Evolutionary conservation across 2,888 invertebrate species (phyloP).

Genomic region (Eupithecia vulgata): DNA sequence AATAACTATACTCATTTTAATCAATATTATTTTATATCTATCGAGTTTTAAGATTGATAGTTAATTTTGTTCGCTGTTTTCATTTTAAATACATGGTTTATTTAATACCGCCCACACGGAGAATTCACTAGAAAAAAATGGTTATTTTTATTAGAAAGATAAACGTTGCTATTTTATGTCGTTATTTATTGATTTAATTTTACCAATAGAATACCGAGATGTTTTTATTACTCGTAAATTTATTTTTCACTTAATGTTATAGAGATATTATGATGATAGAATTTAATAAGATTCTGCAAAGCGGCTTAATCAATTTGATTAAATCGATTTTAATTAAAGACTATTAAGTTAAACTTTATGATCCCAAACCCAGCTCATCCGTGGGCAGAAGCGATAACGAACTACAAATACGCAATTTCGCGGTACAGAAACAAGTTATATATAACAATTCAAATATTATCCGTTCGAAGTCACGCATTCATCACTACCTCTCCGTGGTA

Average conservation of each 20-base stretch:
- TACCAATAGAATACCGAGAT: constrained; percentile 1
- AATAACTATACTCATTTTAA: constrained; percentile 38
- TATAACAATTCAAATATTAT: background rate
- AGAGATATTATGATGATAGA: background rate
- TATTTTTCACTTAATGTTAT: background rate
- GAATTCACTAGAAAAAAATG: constrained; percentile 11
- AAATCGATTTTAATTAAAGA: constrained; percentile 8
- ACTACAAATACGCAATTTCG: constrained; percentile 15
- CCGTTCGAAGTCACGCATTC: background rate
- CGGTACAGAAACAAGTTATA: background rate
- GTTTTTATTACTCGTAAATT: background rate
- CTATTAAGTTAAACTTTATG: constrained; percentile 3
- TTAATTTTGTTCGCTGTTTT: constrained; percentile 28
- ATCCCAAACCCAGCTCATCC: background rate
- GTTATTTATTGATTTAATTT: constrained; percentile 5
- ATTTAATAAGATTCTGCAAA: constrained; percentile 4
- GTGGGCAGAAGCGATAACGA: constrained; percentile 11
- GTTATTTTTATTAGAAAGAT: background rate
- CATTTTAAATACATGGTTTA: constrained; percentile 14
- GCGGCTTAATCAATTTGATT: constrained; percentile 4
- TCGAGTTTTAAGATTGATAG: constrained; percentile 38
- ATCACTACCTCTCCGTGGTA: background rate
- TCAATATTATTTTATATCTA: constrained; percentile 35
- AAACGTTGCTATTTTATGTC: background rate
- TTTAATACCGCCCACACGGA: constrained; percentile 25